Conservation (phyloP, 2,888 invertebrate genomes). For the Agrotis ipsilon region DNA sequence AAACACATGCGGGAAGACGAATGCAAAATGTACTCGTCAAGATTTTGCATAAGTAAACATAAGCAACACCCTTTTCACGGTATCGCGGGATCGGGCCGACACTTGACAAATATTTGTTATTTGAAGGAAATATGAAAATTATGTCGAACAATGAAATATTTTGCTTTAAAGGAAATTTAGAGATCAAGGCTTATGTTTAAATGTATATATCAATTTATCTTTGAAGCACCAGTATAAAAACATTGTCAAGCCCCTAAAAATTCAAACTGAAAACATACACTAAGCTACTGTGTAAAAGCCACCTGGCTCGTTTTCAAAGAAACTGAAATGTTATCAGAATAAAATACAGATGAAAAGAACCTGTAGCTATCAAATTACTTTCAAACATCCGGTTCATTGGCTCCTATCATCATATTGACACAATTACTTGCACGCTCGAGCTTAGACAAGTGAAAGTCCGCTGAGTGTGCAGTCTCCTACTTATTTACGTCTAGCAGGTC, state of each 20-base stretch:
- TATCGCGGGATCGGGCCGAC: constrained; percentile 49
- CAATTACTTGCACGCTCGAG: constrained; percentile 60
- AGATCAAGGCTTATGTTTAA: too few species aligned
- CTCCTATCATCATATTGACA: constrained; percentile 66
- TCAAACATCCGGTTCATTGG: constrained; percentile 63
- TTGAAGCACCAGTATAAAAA: not conserved
- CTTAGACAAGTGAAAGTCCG: constrained; percentile 72
- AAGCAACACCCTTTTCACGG: constrained; percentile 79
- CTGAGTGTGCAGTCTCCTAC: constrained; percentile 66
- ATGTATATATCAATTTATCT: not conserved
- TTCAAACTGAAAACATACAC: not conserved
- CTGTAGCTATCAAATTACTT: constrained; percentile 59
- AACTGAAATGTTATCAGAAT: constrained; percentile 35
- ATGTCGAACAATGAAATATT: not conserved
- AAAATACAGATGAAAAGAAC: constrained; percentile 37
- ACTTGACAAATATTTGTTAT: constrained; percentile 67
- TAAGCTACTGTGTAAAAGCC: not conserved
- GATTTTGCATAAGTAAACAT: constrained; percentile 90
- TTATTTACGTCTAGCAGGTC: constrained; percentile 72
- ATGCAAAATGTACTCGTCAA: constrained; percentile 89
- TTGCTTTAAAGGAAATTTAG: not conserved
- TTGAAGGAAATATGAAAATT: constrained; percentile 35
- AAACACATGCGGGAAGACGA: constrained; percentile 91
- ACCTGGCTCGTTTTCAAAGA: constrained; percentile 35
- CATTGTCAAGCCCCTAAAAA: not conserved